phyloP scores from a whole-genome alignment of 2,888 invertebrate genomes.

The Chrysina gloriosa region DNA sequence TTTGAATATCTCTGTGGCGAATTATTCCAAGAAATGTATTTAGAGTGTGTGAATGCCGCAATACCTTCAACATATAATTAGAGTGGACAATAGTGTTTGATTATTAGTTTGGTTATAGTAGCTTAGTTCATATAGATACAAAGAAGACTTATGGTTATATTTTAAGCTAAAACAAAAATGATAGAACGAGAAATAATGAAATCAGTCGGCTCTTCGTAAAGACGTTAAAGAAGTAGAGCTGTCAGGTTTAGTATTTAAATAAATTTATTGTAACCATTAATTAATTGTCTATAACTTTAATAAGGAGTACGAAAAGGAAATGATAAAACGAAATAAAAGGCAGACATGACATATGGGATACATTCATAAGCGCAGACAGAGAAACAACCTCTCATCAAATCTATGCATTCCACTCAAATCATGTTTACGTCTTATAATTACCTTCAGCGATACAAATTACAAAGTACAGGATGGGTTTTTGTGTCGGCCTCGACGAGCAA shows the following conservation, averaged over 20 bases:
- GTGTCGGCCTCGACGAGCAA: constrained; percentile 63
- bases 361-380: constrained; percentile 50
- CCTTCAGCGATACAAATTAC: constrained; percentile 66
- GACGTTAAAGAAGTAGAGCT: neutral
- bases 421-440: constrained; percentile 63
- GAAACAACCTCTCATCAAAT: constrained; percentile 52
- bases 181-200: constrained; percentile 19
- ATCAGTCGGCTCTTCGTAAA: neutral
- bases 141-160: constrained; percentile 1
- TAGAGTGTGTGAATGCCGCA: too few relatives aligned
- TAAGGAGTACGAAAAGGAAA: constrained; percentile 40
- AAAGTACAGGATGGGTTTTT: constrained; percentile 64
- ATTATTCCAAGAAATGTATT: too few relatives aligned
- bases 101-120: neutral
- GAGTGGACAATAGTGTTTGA: too few relatives aligned
- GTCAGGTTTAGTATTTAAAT: constrained; percentile 25
- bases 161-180: neutral
- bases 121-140: neutral
- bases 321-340: constrained; percentile 41
- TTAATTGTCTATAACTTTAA: constrained; percentile 42
- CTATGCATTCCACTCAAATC: constrained; percentile 54
- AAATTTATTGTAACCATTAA: constrained; percentile 41
- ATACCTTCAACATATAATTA: too few relatives aligned
- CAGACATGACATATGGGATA: constrained; percentile 48
- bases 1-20: too few relatives aligned